Evolutionary conservation across 2,113 vertebrate species (phyloP).

Genomic region (Sialia sialis): DNA sequence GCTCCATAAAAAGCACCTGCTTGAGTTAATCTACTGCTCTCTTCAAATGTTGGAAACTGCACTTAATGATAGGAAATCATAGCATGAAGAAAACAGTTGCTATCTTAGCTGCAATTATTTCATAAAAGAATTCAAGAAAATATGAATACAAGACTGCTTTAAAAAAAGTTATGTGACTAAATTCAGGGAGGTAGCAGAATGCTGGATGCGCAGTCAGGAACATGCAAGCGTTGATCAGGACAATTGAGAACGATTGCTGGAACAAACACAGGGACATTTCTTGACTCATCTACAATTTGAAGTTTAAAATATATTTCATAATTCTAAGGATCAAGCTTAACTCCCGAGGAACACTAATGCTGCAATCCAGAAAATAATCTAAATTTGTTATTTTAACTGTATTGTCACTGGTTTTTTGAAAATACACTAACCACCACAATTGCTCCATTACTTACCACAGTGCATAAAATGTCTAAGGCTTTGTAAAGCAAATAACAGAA

Average conservation of each 20-base stretch:
- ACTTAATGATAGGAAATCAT: background rate
- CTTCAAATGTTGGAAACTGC: background rate
- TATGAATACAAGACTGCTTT: background rate
- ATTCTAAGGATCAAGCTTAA: slow-evolving; percentile 41
- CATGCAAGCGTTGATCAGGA: background rate
- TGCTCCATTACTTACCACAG: slow-evolving; percentile 60
- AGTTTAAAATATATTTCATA: slow-evolving; percentile 36
- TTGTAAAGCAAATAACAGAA: slow-evolving; percentile 64
- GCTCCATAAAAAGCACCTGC: background rate
- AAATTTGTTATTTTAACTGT: slow-evolving; percentile 61
- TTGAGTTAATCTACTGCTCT: background rate
- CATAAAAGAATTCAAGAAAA: background rate
- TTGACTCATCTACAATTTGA: background rate
- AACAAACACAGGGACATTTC: background rate
- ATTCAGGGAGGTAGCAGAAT: background rate
- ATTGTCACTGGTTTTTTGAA: slow-evolving; percentile 31
- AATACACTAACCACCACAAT: slow-evolving; percentile 18
- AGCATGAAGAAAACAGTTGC: background rate
- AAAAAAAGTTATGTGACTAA: background rate
- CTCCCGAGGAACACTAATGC: slow-evolving; percentile 13
- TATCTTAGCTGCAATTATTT: background rate
- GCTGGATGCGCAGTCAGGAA: background rate
- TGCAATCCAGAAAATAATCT: slow-evolving; percentile 64
- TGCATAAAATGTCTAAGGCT: slow-evolving; percentile 46
- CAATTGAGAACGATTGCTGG: background rate